Percentiles rank a stretch among this genome's conserved stretches.
Evolutionary conservation across 2,888 invertebrate genomes (phyloP).

Genomic region (Aporophyla nigra): DNA sequence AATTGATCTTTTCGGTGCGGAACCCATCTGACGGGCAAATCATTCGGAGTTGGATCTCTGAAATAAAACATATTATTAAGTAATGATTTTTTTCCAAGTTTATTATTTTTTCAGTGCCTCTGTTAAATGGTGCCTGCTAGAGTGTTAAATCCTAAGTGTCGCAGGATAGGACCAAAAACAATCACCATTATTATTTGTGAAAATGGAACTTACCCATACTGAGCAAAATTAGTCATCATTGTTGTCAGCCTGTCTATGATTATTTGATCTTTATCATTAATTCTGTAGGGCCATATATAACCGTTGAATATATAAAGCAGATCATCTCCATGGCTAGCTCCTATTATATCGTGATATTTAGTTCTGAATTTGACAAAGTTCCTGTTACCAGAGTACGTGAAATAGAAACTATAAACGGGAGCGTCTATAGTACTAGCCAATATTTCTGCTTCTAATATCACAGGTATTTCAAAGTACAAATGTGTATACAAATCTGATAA

Average conservation of each 20-base stretch:
- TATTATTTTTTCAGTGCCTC: not conserved
- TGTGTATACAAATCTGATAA: slow-evolving; percentile 80
- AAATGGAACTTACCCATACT: slow-evolving; percentile 78
- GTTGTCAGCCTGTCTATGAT: slow-evolving; percentile 80
- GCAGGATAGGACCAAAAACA: no score
- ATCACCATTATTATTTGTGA: not conserved
- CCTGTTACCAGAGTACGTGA: slow-evolving; percentile 81
- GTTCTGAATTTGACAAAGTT: slow-evolving; percentile 78
- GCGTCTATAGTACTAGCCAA: slow-evolving; percentile 67
- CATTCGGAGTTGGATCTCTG: slow-evolving; percentile 78
- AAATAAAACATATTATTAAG: slow-evolving; percentile 7
- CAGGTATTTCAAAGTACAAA: slow-evolving; percentile 82
- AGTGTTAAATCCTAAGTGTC: not conserved
- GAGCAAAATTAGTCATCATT: slow-evolving; percentile 86
- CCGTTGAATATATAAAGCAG: slow-evolving; percentile 81
- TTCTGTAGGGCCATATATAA: slow-evolving; percentile 75
- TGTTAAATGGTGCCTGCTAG: not conserved
- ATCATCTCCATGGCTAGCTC: slow-evolving; percentile 85
- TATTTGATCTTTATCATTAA: slow-evolving; percentile 73
- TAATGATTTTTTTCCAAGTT: not conserved
- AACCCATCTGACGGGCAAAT: slow-evolving; percentile 75
- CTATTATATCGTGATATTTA: slow-evolving; percentile 72
- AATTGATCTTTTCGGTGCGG: slow-evolving; percentile 72
- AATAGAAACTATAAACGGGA: slow-evolving; percentile 81
- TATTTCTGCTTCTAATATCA: slow-evolving; percentile 78